Percentiles rank a stretch among this genome's conserved stretches.
Conservation (phyloP, 2,888 invertebrate species). For the Lutraria lutraria region DNA sequence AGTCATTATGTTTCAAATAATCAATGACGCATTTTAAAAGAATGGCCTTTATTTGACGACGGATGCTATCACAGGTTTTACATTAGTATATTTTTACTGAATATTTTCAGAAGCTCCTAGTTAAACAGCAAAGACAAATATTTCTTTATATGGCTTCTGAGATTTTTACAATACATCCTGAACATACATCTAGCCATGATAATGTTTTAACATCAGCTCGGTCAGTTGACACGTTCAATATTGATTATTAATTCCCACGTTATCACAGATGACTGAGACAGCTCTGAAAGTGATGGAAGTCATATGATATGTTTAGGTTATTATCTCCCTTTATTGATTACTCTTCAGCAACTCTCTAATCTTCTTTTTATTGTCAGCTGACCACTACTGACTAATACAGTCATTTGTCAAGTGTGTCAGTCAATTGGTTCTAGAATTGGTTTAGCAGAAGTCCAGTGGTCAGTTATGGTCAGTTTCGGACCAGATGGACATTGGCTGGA, state of each 20-base stretch:
- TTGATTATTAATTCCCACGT: conserved; percentile 36
- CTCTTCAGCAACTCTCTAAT: conserved; percentile 51
- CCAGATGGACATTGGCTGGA: conserved; percentile 32
- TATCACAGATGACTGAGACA: conserved; percentile 7
- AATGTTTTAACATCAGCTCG: background rate
- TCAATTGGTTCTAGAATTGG: conserved; percentile 34
- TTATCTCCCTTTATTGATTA: conserved; percentile 40
- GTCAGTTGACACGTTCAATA: conserved; percentile 26
- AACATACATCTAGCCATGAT: background rate
- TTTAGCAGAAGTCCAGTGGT: conserved; percentile 28
- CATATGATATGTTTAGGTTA: conserved; percentile 35
- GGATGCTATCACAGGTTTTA: too few species aligned
- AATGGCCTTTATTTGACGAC: too few species aligned
- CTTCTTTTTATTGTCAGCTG: conserved; percentile 37
- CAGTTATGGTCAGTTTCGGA: conserved; percentile 41
- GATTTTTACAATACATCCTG: background rate
- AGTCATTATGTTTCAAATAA: too few species aligned
- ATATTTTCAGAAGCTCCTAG: too few species aligned
- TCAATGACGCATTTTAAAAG: too few species aligned
- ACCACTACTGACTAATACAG: conserved; percentile 32
- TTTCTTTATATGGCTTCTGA: background rate
- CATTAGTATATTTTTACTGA: too few species aligned
- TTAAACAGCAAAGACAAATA: background rate
- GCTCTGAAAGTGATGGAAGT: conserved; percentile 21
- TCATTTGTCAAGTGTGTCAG: conserved; percentile 32